A percentile compares a stretch with the other conserved stretches of the same genome.
Evolutionary conservation across 37 sponge, comb jelly and placozoan genomes (phyloP).

Genomic region (Eunapius fragilis): DNA sequence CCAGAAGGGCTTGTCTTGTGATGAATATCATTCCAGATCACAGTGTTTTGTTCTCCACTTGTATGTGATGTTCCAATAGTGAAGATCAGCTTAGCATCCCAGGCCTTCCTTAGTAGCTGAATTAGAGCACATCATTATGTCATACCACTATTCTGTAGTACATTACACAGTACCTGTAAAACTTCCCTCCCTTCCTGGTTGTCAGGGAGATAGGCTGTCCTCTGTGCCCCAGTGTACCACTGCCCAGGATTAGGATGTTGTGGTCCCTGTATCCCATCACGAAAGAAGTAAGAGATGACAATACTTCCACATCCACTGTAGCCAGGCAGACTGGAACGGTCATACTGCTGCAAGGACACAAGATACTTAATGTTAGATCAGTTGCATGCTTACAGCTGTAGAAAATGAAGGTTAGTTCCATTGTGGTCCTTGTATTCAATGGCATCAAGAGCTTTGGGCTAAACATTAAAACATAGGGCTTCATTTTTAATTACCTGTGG

Average conservation of each 20-base stretch:
- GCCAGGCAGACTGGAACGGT: conserved; percentile 46
- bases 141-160: background rate
- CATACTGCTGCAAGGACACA: background rate
- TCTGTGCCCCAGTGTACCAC: conserved; percentile 31
- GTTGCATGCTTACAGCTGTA: too few relatives aligned
- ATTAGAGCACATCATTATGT: background rate
- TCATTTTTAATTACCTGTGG: too few relatives aligned
- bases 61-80: conserved; percentile 74
- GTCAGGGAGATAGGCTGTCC: conserved; percentile 76
- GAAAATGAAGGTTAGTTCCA: too few relatives aligned
- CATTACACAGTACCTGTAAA: background rate
- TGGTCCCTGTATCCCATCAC: conserved; percentile 51
- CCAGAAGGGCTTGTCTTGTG: conserved; percentile 65
- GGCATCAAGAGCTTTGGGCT: too few relatives aligned
- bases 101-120: conserved; percentile 66
- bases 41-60: conserved; percentile 34
- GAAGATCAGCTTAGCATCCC: conserved; percentile 57
- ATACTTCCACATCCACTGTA: conserved; percentile 57
- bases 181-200: conserved; percentile 69
- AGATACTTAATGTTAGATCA: background rate
- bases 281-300: conserved; percentile 58
- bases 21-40: conserved; percentile 84
- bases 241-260: conserved; percentile 79
- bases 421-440: too few relatives aligned
- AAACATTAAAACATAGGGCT: too few relatives aligned